Evolutionary conservation across 1,140 invertebrate genomes (phyloP), one percentile per base, ranked within the genome.

Genomic region (Sycophaga agraensis): DNA sequence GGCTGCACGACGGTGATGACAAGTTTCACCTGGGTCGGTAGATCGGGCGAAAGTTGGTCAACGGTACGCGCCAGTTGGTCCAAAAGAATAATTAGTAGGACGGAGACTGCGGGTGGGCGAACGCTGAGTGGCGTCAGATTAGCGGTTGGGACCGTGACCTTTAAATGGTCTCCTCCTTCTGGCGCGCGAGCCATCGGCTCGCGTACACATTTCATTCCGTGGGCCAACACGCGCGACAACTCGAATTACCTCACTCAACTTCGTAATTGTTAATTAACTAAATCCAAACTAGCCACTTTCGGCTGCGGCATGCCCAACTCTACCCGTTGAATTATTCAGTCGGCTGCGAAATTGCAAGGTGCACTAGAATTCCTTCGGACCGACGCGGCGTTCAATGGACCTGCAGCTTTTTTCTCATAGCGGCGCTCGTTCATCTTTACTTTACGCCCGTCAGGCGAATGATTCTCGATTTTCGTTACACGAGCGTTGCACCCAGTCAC

Each of bases 241-340:
- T 63, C 60, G 51, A 63, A 63, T 63, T 63, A 63, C 35, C 60
- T 50, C 37, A 43, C 37, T 63, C 56, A 42, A 56, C 40, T 63
- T 57, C 45, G 53, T 63, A 63, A 63, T 63, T 63, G 60, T 63
- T 63, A 63, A 63, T 63, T 63, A 63, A 63, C 53, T 56, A 51
- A 63, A 63, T 56, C 53, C 60, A 63, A 63, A 63, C 53, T 56
- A 49, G 53, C 53, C 60, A 63, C 60, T 63, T 63, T 63, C 26
- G 53, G 12, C 1, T 19, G 8, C 17, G 0, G 12, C 26, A 9
- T 0, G 24, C 48, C 31, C 2, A 8, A 26, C 49, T 6, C 19
- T 31, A 11, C 37, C 19, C 53, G 53, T 42, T 62, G 50, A 62
- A 62, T 62, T 62, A 62, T 62, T 63, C 60, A 56, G 16, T 11